Base-by-base conservation (phyloP, 2,113 vertebrate species). In the Callocephalon fimbriatum region DNA sequence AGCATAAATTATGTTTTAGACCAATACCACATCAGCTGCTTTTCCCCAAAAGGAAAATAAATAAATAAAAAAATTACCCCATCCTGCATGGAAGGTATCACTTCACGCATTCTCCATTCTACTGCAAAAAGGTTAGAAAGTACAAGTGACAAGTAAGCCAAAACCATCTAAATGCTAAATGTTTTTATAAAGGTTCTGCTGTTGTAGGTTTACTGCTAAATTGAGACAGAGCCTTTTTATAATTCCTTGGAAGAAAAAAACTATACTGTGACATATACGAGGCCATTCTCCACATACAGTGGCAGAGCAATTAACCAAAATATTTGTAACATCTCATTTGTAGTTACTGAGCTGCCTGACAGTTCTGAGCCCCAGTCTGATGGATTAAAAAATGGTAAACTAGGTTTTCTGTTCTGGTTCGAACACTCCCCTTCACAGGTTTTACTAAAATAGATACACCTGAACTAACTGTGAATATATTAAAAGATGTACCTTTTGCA, bases 1-100 rank as follows among this genome's bases (percentile, higher is more conserved):
- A 90, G 90, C 56, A 90, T 95, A 79, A 95, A 94, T 97, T 96
- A 98, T 79, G 84, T 93, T 93, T 97, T 65, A 95, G 90, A 96
- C 48, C 94, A 67, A 26, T 86, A 86, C 45, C 92, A 65, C 15
- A 29, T 47, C 50, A 90, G 45, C 83, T 94, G 70, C 80, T 95
- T 85, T 63, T 72, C 75, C 88, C 74, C 62, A 61, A 70, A 75
- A n/a, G 22, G 47, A 6, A 38, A 72, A 88, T 78, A 85, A 96
- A 76, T 68, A 82, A 82, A 95, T 53, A 47, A 23, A 23, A 58
- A 58, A 58, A 35, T 23, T 31, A 84, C 87, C 45, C 44, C 25
- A 26, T 65, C 42, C 91, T 87, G 72, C 51, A 45, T 15, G 68
- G 74, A 95, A 93, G 29, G 10, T 40, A 37, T 59, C 86, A 95